Evolutionary conservation across 2,888 invertebrate species (phyloP).

Genomic region (Cantharis rufa): DNA sequence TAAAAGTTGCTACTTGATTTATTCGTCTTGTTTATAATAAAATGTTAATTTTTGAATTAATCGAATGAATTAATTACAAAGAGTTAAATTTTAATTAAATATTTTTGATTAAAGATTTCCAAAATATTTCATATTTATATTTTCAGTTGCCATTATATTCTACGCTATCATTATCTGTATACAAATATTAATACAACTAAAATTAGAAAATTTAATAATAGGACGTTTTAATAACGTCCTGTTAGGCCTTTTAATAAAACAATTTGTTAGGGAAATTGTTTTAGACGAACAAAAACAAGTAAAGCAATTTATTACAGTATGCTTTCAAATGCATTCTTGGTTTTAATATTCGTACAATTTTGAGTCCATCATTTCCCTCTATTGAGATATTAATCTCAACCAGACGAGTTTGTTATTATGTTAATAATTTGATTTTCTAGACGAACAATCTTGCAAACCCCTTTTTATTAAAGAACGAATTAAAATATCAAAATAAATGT

Average conservation of each 20-base stretch:
- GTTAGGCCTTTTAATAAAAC: background rate
- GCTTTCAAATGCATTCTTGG: constrained; percentile 23
- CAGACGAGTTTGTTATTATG: constrained; percentile 23
- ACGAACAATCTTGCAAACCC: constrained; percentile 3
- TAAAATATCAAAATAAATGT: background rate
- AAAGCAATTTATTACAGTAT: constrained; percentile 21
- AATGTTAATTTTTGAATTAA: too few relatives aligned
- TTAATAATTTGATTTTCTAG: constrained; percentile 25
- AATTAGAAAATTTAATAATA: background rate
- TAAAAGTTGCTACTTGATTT: too few relatives aligned
- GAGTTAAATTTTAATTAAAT: background rate
- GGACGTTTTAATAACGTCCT: background rate
- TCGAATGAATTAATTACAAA: background rate
- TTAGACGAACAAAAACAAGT: constrained; percentile 8
- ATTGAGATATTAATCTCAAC: constrained; percentile 24
- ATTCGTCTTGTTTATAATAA: too few relatives aligned
- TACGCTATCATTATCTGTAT: background rate
- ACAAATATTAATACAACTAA: background rate
- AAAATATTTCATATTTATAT: background rate
- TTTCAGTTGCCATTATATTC: background rate
- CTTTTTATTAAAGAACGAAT: background rate
- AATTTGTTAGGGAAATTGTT: background rate
- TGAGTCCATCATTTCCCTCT: constrained; percentile 23
- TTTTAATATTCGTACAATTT: constrained; percentile 24
- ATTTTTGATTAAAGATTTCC: background rate